phyloP scores from a whole-genome alignment of 2,797 vertebrate species.

The Octomys mimax region DNA sequence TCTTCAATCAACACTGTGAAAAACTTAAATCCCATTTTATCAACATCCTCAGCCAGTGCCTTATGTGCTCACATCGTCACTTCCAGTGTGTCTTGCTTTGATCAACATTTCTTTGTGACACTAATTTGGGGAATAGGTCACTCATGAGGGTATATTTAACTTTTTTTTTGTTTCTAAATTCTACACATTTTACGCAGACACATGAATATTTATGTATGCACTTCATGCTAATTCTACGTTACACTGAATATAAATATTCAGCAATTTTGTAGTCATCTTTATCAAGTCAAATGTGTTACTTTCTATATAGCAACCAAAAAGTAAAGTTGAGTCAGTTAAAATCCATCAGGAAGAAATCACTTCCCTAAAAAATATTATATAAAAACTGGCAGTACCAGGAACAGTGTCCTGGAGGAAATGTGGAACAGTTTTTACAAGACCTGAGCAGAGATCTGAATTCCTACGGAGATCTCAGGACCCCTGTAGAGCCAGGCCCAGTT shows the following conservation, averaged over 20 bases:
- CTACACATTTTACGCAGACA: background rate
- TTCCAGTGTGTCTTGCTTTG: background rate
- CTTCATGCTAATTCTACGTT: background rate
- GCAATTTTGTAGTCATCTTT: background rate
- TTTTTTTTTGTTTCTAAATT: background rate
- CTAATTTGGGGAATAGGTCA: too few species aligned
- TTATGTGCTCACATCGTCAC: background rate
- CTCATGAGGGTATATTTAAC: background rate
- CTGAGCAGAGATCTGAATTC: background rate
- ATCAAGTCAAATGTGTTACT: background rate
- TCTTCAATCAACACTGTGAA: background rate
- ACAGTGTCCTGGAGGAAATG: too few species aligned
- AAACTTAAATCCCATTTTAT: background rate
- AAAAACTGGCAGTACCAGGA: background rate
- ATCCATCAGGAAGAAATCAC: background rate
- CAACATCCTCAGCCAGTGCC: background rate
- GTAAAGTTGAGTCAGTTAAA: background rate
- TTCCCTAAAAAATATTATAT: background rate
- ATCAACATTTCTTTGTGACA: background rate
- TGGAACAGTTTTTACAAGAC: background rate
- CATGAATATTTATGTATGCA: background rate
- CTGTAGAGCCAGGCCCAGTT: background rate
- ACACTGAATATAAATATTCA: background rate
- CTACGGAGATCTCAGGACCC: background rate
- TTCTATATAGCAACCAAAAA: background rate